Evolutionary conservation across 2,888 invertebrate genomes (phyloP).

Genomic region (Drosophila tanythrix): DNA sequence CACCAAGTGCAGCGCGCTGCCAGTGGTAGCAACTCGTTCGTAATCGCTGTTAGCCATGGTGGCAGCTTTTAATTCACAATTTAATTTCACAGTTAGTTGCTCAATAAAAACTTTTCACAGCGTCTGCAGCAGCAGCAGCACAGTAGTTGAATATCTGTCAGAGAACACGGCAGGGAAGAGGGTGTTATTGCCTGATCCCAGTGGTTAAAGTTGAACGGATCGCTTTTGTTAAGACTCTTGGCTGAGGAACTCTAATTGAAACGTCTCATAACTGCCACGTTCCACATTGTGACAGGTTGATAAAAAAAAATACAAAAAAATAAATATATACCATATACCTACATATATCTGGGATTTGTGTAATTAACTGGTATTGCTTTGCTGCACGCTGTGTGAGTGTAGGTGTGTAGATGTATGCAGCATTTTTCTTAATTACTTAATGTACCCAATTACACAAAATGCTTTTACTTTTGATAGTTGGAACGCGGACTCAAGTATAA

Average conservation of each 20-base stretch:
- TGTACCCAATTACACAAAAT: slow-evolving; percentile 2
- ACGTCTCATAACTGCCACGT: slow-evolving; percentile 56
- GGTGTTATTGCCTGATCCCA: slow-evolving; percentile 22
- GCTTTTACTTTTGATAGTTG: neutral
- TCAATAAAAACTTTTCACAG: slow-evolving; percentile 70
- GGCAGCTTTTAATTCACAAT: slow-evolving; percentile 77
- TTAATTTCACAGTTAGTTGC: slow-evolving; percentile 78
- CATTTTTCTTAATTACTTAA: neutral
- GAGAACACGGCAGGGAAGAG: slow-evolving; percentile 9
- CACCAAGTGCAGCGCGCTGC: neutral
- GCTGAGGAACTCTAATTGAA: slow-evolving; percentile 50
- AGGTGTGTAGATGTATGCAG: neutral
- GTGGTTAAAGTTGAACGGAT: slow-evolving; percentile 31
- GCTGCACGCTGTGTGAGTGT: neutral
- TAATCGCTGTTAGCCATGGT: slow-evolving; percentile 65
- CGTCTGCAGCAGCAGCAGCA: slow-evolving; percentile 14
- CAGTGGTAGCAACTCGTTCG: slow-evolving; percentile 27
- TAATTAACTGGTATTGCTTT: slow-evolving; percentile 6
- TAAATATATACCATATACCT: neutral
- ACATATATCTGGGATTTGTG: neutral
- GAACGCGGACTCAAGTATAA: neutral
- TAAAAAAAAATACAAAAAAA: neutral
- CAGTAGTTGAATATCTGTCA: slow-evolving; percentile 53
- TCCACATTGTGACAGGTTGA: slow-evolving; percentile 21
- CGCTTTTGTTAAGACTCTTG: slow-evolving; percentile 24